Evolutionary conservation across 2,888 invertebrate genomes (phyloP).

Genomic region (Eustalomyia histrio): DNA sequence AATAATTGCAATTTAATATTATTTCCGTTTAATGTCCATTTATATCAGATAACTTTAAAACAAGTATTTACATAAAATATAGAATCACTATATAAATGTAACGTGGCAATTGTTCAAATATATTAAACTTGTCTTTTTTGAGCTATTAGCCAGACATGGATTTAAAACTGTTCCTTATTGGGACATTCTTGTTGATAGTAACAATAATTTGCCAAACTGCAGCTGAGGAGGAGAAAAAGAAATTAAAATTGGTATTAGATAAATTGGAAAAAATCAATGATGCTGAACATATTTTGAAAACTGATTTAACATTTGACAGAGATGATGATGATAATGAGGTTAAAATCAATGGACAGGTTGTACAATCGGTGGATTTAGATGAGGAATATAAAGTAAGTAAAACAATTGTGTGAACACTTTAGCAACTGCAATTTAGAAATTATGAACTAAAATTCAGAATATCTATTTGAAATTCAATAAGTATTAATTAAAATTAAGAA

Average conservation of each 20-base stretch:
- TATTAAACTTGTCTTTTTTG: neutral
- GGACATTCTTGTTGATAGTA: conserved; percentile 18
- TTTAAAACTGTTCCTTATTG: conserved; percentile 13
- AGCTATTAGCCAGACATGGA: conserved; percentile 8
- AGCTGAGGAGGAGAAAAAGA: conserved; percentile 52
- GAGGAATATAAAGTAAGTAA: conserved; percentile 72
- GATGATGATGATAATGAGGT: conserved; percentile 58
- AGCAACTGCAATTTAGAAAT: neutral
- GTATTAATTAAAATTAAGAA: no score
- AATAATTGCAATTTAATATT: neutral
- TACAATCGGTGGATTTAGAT: conserved; percentile 68
- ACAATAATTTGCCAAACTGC: neutral
- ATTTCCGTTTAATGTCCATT: conserved; percentile 55
- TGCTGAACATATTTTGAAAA: conserved; percentile 61
- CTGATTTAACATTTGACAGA: conserved; percentile 67
- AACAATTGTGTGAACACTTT: neutral
- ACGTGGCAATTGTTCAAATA: neutral
- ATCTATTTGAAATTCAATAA: no score
- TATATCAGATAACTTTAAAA: conserved; percentile 39
- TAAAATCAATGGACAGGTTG: conserved; percentile 69
- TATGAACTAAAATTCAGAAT: no score
- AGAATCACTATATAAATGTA: conserved; percentile 27
- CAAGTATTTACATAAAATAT: neutral
- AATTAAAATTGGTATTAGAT: conserved; percentile 63
- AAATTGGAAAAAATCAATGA: conserved; percentile 65